Base-by-base conservation (phyloP, 64 coral and sea anemone genomes). In the Orbicella faveolata region DNA sequence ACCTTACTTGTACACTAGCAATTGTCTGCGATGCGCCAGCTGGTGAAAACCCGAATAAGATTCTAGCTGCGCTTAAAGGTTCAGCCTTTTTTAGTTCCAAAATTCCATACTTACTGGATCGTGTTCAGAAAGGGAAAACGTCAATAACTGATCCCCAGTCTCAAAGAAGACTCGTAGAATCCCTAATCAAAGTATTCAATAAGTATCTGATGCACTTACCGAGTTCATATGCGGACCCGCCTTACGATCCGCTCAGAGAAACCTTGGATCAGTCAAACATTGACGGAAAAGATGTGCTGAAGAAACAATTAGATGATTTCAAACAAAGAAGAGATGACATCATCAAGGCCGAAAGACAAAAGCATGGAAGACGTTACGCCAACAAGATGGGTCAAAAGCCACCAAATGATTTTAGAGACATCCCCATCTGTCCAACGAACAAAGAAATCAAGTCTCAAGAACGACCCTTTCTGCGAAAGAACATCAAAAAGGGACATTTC, bases 401-500 rank as follows among this genome's bases (percentile, higher is more conserved):
- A 36, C 89, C 93, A 61, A 72, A 95, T 34, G 83, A 92, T 81
- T 95, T 83, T 61, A 72, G 93, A 78, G 78, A 95, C 26, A 88
- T 95, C 34, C 93, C 90, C 57, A 92, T 95, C 20, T 95, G 83
- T 54, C 93, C 93, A 52, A 91, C 89, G 20, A 51, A 76, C n/a
- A 20, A 63, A 34, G 93, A 95, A 73, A 80, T 95, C 4, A 91
- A 77, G 21, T 41, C 84, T 55, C 70, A 54, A 59, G 84, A 91
- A 66, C 63, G 69, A 17, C 89, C 93, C 15, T 95, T 88, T 67
- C 41, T 95, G 74, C 89, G 85, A 11, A 67, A 72, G 55, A 95
- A 95, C 78, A 88, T 95, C 20, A 88, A 74, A 51, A 55, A 91
- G 37, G 93, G 93, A 25, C 74, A 63, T 14, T 95, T 88, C 26